Evolutionary conservation across 2,113 vertebrate species (phyloP), one percentile per base, ranked within the genome.

Genomic region (Nesoenas mayeri): DNA sequence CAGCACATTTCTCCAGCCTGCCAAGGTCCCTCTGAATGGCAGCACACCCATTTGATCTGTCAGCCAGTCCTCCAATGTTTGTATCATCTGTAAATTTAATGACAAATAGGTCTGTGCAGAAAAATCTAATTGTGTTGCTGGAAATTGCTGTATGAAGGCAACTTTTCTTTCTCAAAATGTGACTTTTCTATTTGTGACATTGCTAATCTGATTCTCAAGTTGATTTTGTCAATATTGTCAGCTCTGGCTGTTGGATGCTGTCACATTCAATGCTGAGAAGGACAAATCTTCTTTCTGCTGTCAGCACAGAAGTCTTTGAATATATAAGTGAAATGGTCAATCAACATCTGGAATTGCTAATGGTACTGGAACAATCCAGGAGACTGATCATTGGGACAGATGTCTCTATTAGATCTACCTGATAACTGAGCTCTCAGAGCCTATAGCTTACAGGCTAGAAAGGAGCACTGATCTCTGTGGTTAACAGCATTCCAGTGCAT

Each of bases 331-430:
- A 88, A 92, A 85, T 4, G 16, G 38, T 64, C 91, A 92, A 74
- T 87, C 89, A 92, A 50, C 56, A 72, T 75, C 42, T 94, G 78
- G 94, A 96, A 57, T 87, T 88, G 38, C 92, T 86, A 74, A 36
- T 85, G 15, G 18, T 91, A 75, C 97, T 92, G 26, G 9, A 77
- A 87, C 56, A 28, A 91, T 72, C 34, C 12, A 48, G 44, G 10
- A 69, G 26, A 19, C 6, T 47, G 19, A n/a, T 80, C 10, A 42
- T 31, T 24, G 60, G 15, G 26, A 57, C 11, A 50, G 21, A 64
- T 77, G 14, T n/a, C 14, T 8, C 5, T 54, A 47, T 5, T 11
- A 67, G 8, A 50, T 51, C 18, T 73, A 11, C 31, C 15, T 6
- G 5, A 15, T 86, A 88, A 40, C 25, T 85, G 32, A 69, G 38